A percentile compares a stretch with the other conserved stretches of the same genome.
Evolutionary conservation across 2,797 vertebrate species (phyloP).

Genomic region (Glossophaga mutica): DNA sequence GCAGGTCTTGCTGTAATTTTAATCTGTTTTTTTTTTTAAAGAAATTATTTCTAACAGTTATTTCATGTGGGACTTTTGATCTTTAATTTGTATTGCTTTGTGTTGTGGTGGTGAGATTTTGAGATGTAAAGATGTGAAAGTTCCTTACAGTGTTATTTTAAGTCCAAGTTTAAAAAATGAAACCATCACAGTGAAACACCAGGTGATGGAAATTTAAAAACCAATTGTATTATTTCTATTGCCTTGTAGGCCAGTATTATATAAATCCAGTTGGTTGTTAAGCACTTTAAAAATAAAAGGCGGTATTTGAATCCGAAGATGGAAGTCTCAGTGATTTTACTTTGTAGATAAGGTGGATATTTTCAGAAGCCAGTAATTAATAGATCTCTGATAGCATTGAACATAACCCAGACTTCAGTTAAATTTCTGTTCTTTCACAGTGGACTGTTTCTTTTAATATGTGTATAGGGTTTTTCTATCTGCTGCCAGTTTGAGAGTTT

Average conservation of each 20-base stretch:
- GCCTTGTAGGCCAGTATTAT: conserved; percentile 40
- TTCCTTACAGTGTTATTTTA: conserved; percentile 48
- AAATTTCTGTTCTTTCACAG: conserved; percentile 23
- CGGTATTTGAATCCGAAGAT: conserved; percentile 50
- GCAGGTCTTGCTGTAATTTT: conserved; percentile 26
- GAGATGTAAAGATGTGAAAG: conserved; percentile 26
- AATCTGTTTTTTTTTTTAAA: not conserved
- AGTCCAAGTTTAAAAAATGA: conserved; percentile 40
- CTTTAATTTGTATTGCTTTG: conserved; percentile 51
- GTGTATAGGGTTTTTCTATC: not conserved
- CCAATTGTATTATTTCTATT: conserved; percentile 46
- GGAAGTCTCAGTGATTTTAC: conserved; percentile 50
- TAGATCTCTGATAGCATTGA: conserved; percentile 74
- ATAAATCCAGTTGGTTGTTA: conserved; percentile 45
- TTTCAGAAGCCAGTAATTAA: conserved; percentile 70
- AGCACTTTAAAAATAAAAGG: conserved; percentile 56
- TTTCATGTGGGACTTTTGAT: conserved; percentile 24
- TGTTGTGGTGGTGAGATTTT: conserved; percentile 19
- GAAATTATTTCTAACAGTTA: conserved; percentile 27
- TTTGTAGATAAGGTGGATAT: conserved; percentile 59
- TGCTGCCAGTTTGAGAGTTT: conserved; percentile 41
- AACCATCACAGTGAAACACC: conserved; percentile 29
- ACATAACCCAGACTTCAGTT: conserved; percentile 27
- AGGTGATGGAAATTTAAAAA: conserved; percentile 56
- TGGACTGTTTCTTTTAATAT: conserved; percentile 30